Evolutionary conservation across 1,140 invertebrate genomes (phyloP).

Genomic region (Cyclina sinensis): DNA sequence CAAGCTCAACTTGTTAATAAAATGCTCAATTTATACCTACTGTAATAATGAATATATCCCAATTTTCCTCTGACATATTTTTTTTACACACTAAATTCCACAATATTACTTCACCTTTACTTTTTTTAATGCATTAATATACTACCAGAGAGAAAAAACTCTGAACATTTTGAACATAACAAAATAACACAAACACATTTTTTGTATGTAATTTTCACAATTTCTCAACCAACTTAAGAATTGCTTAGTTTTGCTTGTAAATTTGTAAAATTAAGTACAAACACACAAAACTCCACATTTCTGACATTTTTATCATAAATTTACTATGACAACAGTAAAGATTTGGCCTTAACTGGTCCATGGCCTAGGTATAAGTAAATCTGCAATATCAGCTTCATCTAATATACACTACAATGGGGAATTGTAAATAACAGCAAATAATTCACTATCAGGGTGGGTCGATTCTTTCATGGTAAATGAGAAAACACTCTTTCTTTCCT

Average conservation of each 20-base stretch:
- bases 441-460: too few species aligned
- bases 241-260: too few species aligned
- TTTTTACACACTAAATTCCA: not conserved
- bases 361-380: not conserved
- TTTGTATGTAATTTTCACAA: not conserved
- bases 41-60: constrained; percentile 39
- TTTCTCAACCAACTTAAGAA: not conserved
- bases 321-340: not conserved
- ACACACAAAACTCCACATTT: constrained; percentile 12
- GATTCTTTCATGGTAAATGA: too few species aligned
- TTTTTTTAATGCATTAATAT: too few species aligned
- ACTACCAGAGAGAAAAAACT: too few species aligned
- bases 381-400: not conserved
- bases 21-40: constrained; percentile 29
- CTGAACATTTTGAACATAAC: too few species aligned
- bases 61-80: not conserved
- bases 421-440: too few species aligned
- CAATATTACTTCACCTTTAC: too few species aligned
- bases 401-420: too few species aligned
- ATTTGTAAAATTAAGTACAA: not conserved
- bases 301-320: constrained; percentile 32
- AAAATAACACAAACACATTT: too few species aligned
- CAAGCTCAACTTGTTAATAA: too few species aligned
- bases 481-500: too few species aligned
- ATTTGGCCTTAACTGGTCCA: not conserved